phyloP scores from a whole-genome alignment of 2,113 vertebrate genomes.

The Indicator maculatus region DNA sequence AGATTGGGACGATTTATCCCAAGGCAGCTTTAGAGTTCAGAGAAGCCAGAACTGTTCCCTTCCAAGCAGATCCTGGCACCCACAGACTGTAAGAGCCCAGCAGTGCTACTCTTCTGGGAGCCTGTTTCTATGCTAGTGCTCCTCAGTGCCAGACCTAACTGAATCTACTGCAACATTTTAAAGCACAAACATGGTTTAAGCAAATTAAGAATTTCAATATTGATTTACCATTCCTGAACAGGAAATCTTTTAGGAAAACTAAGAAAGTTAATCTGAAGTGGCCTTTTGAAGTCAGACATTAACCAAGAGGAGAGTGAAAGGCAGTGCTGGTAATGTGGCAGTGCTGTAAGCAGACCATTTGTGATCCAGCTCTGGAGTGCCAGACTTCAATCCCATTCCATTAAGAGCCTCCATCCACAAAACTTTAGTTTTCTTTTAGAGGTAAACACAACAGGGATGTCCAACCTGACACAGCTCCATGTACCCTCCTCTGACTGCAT shows the following conservation, averaged over 20 bases:
- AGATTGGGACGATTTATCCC: not conserved
- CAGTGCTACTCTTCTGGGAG: not conserved
- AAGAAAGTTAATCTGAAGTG: not conserved
- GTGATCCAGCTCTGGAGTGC: not conserved
- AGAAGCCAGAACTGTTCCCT: conserved; percentile 4
- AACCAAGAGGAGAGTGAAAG: not conserved
- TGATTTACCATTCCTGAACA: not conserved
- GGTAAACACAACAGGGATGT: not conserved
- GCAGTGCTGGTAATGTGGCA: not conserved
- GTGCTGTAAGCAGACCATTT: not conserved
- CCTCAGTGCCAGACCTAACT: not conserved
- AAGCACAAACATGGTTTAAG: not conserved
- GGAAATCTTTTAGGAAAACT: not conserved
- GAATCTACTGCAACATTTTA: not conserved
- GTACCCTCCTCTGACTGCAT: not conserved
- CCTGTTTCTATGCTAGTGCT: not conserved
- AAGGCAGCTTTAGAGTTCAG: not conserved
- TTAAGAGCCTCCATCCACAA: not conserved
- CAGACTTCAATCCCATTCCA: conserved; percentile 1
- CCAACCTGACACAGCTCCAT: not conserved
- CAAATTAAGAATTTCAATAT: not conserved
- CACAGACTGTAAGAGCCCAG: not conserved
- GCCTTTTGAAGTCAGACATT: not conserved
- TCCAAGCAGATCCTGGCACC: not conserved
- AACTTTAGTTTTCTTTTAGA: not conserved